A percentile compares a stretch with the other conserved stretches of the same genome.
These are phyloP conservation scores for Lithophane socia DNA, from an alignment of 2,888 invertebrate species.

Conservation along the genomic window DNA sequence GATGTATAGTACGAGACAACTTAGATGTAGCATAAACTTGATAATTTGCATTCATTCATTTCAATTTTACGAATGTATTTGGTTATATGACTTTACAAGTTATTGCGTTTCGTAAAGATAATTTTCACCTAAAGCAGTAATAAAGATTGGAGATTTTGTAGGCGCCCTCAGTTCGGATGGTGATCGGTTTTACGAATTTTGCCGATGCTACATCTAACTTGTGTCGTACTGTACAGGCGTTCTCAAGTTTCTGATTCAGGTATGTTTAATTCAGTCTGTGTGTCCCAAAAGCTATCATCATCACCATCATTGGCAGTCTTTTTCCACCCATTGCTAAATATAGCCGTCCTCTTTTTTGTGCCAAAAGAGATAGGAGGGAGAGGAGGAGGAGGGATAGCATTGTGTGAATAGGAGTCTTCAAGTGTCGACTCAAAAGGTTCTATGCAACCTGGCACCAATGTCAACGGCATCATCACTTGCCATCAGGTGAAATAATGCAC, in stretches of 20 bases:
- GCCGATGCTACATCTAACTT: too few relatives aligned
- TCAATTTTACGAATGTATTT: too few relatives aligned
- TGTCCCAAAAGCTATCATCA: not conserved
- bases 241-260: not conserved
- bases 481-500: not conserved
- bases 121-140: too few relatives aligned
- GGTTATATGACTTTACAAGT: too few relatives aligned
- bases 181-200: too few relatives aligned
- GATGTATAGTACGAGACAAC: not conserved
- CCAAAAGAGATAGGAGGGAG: not conserved
- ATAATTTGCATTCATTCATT: too few relatives aligned
- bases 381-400: too few relatives aligned
- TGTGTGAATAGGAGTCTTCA: not conserved
- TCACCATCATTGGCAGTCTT: not conserved
- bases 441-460: too few relatives aligned
- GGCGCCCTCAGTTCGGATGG: too few relatives aligned
- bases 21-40: too few relatives aligned
- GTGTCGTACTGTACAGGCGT: not conserved
- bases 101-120: too few relatives aligned
- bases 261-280: not conserved
- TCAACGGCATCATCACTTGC: not conserved
- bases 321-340: not conserved
- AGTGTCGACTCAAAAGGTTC: not conserved
- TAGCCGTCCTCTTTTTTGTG: not conserved
- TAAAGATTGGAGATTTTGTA: too few relatives aligned